Percentiles rank a stretch among this genome's conserved stretches.
Evolutionary conservation across 2,797 vertebrate species (phyloP).

Genomic region (Myotis vivesi): DNA sequence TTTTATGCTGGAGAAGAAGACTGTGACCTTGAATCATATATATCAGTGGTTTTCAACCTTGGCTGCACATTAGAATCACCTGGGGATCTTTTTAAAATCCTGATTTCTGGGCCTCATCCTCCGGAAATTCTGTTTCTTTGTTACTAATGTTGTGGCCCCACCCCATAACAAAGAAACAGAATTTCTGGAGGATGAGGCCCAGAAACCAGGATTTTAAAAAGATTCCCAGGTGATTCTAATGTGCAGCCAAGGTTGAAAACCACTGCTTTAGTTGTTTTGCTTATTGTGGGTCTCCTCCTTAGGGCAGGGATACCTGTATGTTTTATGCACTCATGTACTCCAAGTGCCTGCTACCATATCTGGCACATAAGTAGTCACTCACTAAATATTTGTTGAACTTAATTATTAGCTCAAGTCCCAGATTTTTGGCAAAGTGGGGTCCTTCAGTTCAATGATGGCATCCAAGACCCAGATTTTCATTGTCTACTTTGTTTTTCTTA

Average conservation of each 20-base stretch:
- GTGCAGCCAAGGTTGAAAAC: no score
- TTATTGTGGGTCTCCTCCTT: neutral
- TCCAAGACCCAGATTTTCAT: neutral
- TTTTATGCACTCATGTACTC: neutral
- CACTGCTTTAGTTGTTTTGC: neutral
- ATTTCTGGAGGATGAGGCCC: no score
- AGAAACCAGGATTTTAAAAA: no score
- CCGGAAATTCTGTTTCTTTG: no score
- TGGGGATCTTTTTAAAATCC: no score
- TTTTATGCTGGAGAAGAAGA: slow-evolving; percentile 41
- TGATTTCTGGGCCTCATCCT: no score
- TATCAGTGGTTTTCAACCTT: no score
- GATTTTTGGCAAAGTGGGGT: neutral
- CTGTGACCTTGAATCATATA: neutral
- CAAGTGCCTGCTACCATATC: neutral
- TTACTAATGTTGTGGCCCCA: no score
- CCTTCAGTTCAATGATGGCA: neutral
- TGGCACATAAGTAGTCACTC: neutral
- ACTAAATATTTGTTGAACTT: neutral
- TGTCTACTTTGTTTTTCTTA: neutral
- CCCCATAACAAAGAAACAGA: no score
- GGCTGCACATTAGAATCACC: no score
- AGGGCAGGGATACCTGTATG: neutral
- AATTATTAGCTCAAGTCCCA: neutral
- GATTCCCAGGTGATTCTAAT: no score